phyloP scores from a whole-genome alignment of 64 coral and sea anemone genomes.

The Exaiptasia diaphana region DNA sequence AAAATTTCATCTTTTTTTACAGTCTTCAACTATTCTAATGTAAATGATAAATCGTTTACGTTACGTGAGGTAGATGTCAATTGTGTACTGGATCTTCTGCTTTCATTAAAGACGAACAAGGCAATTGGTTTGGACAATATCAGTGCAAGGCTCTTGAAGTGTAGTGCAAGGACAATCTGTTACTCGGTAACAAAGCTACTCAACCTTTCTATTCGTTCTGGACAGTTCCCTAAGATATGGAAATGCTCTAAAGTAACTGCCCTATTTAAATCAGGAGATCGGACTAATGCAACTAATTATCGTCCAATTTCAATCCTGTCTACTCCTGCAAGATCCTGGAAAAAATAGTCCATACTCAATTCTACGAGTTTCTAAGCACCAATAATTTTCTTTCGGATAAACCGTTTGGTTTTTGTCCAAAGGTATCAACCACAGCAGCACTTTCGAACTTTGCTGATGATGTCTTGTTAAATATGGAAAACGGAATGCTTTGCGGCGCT shows the following conservation, averaged over 20 bases:
- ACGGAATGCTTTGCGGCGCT: background rate
- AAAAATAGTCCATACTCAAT: background rate
- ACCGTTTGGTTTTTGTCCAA: background rate
- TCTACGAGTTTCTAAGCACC: background rate
- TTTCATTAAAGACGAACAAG: no score
- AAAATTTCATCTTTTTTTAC: no score
- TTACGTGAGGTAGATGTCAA: no score
- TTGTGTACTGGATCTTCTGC: no score
- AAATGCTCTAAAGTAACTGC: conserved; percentile 9
- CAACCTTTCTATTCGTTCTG: background rate
- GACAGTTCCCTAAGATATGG: background rate
- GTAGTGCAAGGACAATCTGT: background rate
- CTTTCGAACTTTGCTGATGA: background rate
- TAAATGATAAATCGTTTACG: no score
- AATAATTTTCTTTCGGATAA: background rate
- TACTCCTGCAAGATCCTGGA: background rate
- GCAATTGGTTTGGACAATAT: background rate
- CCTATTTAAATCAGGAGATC: background rate
- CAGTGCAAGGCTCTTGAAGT: background rate
- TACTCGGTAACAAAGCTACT: background rate
- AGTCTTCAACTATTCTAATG: no score
- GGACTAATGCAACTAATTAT: background rate
- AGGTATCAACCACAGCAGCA: background rate
- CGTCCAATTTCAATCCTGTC: background rate
- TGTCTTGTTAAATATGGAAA: background rate